Evolutionary conservation across 2,888 invertebrate genomes (phyloP).

Genomic region (Standfussiana lucernea): DNA sequence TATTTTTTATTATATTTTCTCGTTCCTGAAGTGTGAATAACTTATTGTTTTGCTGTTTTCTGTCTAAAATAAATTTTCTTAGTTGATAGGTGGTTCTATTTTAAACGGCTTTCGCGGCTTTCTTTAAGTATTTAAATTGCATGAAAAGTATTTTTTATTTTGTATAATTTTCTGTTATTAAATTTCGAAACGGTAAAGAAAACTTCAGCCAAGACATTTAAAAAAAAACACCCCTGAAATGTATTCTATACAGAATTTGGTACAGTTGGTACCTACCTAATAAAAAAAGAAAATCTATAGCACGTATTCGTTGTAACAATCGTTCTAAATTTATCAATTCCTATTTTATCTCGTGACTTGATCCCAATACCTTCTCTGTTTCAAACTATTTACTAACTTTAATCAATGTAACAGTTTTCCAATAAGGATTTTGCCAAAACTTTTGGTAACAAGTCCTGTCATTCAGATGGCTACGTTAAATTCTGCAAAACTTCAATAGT

Average conservation of each 20-base stretch:
- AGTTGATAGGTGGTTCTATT: background rate
- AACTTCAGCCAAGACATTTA: background rate
- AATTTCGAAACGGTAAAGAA: background rate
- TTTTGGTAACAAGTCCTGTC: slow-evolving; percentile 27
- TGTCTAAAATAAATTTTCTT: background rate
- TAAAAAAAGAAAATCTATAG: background rate
- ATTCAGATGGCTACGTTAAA: slow-evolving; percentile 1
- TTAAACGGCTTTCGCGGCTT: background rate
- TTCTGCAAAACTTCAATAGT: background rate
- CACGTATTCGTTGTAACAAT: background rate
- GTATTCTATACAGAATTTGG: background rate
- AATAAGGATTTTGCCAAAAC: slow-evolving; percentile 33
- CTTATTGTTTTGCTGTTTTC: background rate
- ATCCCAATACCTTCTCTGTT: background rate
- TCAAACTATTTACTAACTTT: slow-evolving; percentile 43
- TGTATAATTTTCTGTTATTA: background rate
- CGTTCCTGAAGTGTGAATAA: background rate
- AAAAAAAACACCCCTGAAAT: background rate
- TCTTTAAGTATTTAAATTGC: background rate
- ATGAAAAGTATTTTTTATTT: background rate
- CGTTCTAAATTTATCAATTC: background rate
- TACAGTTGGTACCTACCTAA: background rate
- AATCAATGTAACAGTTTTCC: slow-evolving; percentile 18
- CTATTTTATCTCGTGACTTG: background rate
- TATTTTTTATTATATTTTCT: background rate